A percentile compares a stretch with the other conserved stretches of the same genome.
phyloP scores from a whole-genome alignment of 2,888 invertebrate species.

The Eutolmus rufibarbis region DNA sequence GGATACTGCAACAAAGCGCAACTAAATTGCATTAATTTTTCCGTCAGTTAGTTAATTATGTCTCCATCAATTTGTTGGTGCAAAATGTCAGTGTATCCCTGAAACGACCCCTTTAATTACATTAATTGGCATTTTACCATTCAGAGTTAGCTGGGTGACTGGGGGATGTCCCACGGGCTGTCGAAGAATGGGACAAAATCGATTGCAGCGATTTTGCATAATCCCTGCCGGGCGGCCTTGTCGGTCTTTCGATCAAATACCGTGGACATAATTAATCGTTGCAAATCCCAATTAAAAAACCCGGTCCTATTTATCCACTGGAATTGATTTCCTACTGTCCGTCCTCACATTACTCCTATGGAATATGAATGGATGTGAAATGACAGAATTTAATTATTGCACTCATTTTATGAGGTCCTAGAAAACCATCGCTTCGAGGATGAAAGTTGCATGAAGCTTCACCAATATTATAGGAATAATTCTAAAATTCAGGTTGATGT shows the following conservation, averaged over 20 bases:
- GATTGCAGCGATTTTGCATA: neutral
- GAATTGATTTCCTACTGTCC: neutral
- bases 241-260: conserved; percentile 8
- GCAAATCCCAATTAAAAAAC: neutral
- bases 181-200: neutral
- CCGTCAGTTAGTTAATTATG: conserved; percentile 9
- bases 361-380: neutral
- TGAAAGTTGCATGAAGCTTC: neutral
- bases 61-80: neutral
- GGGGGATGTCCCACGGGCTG: neutral
- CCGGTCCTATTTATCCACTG: neutral
- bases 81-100: neutral
- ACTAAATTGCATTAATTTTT: conserved; percentile 14
- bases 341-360: neutral
- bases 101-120: conserved; percentile 15
- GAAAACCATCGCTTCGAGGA: neutral
- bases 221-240: neutral
- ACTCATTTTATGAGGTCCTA: neutral
- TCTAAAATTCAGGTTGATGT: neutral
- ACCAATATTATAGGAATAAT: neutral
- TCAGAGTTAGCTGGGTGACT: neutral
- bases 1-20: neutral
- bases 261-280: conserved; percentile 4
- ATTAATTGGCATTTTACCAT: conserved; percentile 8
- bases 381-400: neutral